Conservation (phyloP, 2,113 vertebrate genomes). For the Rhea pennata region DNA sequence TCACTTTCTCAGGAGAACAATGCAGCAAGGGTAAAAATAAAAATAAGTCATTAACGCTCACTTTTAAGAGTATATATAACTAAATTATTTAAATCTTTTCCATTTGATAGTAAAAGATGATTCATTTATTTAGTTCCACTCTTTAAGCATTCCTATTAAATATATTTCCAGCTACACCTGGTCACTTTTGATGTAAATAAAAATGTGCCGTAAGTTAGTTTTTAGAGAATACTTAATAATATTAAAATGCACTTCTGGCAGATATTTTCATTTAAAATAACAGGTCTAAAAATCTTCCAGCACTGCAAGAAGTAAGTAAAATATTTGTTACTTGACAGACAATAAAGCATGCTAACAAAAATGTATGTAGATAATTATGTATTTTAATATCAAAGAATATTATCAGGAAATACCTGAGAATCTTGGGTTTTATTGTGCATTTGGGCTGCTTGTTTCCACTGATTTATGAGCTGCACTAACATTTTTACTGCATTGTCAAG, state of each 20-base stretch:
- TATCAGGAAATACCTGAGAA: slow-evolving; percentile 80
- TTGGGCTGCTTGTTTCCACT: slow-evolving; percentile 95
- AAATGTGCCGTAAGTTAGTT: not conserved
- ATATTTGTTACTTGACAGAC: not conserved
- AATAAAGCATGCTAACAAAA: not conserved
- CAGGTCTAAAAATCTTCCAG: not conserved
- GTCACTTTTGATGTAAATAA: not conserved
- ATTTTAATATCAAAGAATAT: not conserved
- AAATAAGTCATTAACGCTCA: not conserved
- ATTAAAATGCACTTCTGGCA: not conserved
- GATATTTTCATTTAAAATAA: not conserved
- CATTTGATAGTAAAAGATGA: not conserved
- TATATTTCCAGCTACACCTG: not conserved
- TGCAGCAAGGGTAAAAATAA: not conserved
- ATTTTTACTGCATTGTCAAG: slow-evolving; percentile 98
- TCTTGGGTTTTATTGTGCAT: slow-evolving; percentile 91
- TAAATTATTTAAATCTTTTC: not conserved
- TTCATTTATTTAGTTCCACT: not conserved
- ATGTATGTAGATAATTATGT: not conserved
- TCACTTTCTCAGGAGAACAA: not conserved
- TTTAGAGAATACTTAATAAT: not conserved
- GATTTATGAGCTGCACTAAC: slow-evolving; percentile 95
- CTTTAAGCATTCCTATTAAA: not conserved
- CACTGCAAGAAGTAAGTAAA: not conserved
- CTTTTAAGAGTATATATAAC: accelerated